A percentile compares a stretch with the other conserved stretches of the same genome.
Conservation (phyloP, 2,888 invertebrate species). For the Drosophila mercatorum region DNA sequence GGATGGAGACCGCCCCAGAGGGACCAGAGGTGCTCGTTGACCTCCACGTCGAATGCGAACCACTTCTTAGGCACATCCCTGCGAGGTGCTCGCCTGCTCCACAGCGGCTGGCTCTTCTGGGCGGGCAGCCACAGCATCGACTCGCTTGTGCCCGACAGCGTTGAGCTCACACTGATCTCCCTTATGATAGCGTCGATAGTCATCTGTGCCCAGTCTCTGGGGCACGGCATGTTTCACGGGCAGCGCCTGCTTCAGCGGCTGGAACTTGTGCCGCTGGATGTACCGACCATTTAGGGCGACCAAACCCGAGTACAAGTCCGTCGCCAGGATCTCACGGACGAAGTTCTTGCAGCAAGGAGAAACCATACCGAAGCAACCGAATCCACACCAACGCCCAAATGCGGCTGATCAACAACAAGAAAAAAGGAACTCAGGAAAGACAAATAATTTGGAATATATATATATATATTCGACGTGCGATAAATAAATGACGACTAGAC, state of each 20-base stretch:
- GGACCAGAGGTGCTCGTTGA: slow-evolving; percentile 88
- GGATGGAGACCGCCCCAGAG: slow-evolving; percentile 89
- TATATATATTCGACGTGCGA: background rate
- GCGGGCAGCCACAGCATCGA: slow-evolving; percentile 72
- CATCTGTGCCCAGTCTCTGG: slow-evolving; percentile 5
- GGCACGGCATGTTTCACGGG: slow-evolving; percentile 9
- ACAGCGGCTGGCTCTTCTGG: slow-evolving; percentile 64
- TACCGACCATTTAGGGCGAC: background rate
- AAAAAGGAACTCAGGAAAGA: background rate
- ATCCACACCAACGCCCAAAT: background rate
- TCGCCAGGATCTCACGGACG: slow-evolving; percentile 27
- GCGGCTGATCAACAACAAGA: background rate
- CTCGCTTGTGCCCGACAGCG: slow-evolving; percentile 48
- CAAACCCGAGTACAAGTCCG: background rate
- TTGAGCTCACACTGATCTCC: slow-evolving; percentile 16
- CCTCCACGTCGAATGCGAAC: slow-evolving; percentile 87
- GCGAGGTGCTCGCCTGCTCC: slow-evolving; percentile 75
- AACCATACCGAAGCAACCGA: slow-evolving; percentile 16
- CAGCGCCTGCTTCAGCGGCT: background rate
- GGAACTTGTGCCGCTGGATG: slow-evolving; percentile 12
- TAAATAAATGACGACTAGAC: background rate
- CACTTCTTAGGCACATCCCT: slow-evolving; percentile 84
- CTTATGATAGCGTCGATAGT: slow-evolving; percentile 50
- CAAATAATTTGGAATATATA: slow-evolving; percentile 7
- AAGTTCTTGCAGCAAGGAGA: slow-evolving; percentile 21